A percentile compares a stretch with the other conserved stretches of the same genome.
phyloP scores from a whole-genome alignment of 1,140 invertebrate species.

The Drosophila asahinai region DNA sequence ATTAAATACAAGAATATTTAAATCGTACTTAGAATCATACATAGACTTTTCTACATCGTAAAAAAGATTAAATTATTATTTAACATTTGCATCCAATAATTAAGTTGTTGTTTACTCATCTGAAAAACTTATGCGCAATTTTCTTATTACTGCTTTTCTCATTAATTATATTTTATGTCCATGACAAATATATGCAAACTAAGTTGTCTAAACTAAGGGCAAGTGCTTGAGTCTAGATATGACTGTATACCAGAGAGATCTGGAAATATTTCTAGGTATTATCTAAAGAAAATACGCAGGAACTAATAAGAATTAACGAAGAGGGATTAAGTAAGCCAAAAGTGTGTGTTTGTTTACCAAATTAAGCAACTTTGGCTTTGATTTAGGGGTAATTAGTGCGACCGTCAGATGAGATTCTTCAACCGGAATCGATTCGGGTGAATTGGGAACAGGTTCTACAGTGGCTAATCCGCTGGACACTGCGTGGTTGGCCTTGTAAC shows the following conservation, averaged over 20 bases:
- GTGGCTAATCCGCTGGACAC: constrained; percentile 14
- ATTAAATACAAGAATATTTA: too few species aligned
- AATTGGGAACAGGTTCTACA: constrained; percentile 71
- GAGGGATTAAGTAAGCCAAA: not conserved
- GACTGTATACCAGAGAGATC: not conserved
- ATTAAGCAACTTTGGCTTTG: not conserved
- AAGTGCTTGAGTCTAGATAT: not conserved
- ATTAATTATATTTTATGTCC: not conserved
- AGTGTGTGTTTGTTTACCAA: not conserved
- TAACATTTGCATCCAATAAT: not conserved
- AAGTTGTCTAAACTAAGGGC: not conserved
- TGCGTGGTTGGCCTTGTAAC: constrained; percentile 69
- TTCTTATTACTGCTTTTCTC: not conserved
- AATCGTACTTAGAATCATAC: too few species aligned
- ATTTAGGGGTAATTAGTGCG: constrained; percentile 13
- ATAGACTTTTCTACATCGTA: not conserved
- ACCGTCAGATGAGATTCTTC: constrained; percentile 31
- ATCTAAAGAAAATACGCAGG: not conserved
- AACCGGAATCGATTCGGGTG: constrained; percentile 68
- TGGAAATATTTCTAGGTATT: not conserved
- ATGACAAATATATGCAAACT: not conserved
- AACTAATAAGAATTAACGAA: not conserved
- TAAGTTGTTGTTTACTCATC: not conserved
- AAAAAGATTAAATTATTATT: not conserved
- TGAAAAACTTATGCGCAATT: not conserved